Base-by-base conservation (phyloP, 2,113 vertebrate genomes). In the Gasterosteus aculeatus region DNA sequence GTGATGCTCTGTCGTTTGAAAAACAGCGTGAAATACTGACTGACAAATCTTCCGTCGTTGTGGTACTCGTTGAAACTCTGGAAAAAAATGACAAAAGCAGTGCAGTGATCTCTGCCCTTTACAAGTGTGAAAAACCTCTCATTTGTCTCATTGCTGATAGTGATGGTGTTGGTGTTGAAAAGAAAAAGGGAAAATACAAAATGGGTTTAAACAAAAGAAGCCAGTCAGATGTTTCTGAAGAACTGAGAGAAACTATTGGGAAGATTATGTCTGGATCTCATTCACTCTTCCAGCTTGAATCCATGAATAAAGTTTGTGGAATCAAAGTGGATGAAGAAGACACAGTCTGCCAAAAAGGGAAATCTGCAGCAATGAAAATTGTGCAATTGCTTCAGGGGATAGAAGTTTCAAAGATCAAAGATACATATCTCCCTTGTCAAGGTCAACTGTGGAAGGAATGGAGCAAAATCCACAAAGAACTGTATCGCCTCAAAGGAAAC, bases 381-480 rank as follows among this genome's bases (percentile, higher is more conserved):
- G 10, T 87, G 19, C 2, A 49, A 0, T 56, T 91, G 19, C 49
- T 95, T 70, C 41, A 78, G 31, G 15, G 0, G 12, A 57, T 81
- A 22, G 64, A 89, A 3, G 31, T 94, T 47, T 82, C 8, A 38
- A 44, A 87, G 47, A 88, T 94, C 44, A 95, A 95, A 75, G 73
- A 65, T 0, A 7, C 0, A 8, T 81, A 87, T 35, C 18, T 38
- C 14, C 73, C 84, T 8, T 87, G 93, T 14, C 93, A 93, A 0
- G 88, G 91, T 31, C 10, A 84, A 53, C 61, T 93, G 57, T 94
- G 92, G 92, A 53, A 88, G 58, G 1, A 2, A 0, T 95, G 93
- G 93, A 92, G 92, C 44, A 71, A 33, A 65, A 91, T 88, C 54
- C 92, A 94, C 39, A 94, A 90, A 80, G 91, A 94, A 31, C 71